These are phyloP conservation scores for Euplagia quadripunctaria DNA, from an alignment of 2,888 invertebrate genomes.

Conservation along the genomic window DNA sequence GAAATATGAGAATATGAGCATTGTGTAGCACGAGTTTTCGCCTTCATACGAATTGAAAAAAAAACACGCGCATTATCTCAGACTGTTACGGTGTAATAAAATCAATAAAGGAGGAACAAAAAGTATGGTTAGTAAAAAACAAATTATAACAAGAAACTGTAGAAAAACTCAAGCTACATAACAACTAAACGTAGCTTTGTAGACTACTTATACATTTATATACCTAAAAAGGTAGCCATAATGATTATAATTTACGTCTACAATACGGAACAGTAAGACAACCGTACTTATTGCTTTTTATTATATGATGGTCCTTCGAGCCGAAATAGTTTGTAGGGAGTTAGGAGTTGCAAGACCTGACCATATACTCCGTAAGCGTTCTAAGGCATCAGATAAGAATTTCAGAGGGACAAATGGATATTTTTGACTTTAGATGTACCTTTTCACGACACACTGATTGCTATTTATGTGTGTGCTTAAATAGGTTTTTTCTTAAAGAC, in stretches of 20 bases:
- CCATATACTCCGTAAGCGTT: no score
- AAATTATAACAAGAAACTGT: background rate
- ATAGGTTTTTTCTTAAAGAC: background rate
- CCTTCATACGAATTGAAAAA: background rate
- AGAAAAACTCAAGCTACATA: background rate
- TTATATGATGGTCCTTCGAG: no score
- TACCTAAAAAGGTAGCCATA: background rate
- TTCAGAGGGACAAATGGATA: no score
- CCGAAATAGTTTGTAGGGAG: no score
- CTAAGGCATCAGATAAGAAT: no score
- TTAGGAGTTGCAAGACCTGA: no score
- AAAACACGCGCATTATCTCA: background rate
- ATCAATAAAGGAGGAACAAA: background rate
- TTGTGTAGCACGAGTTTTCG: no score
- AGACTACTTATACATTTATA: background rate
- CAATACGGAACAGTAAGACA: background rate
- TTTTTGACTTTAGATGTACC: no score
- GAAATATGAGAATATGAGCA: no score
- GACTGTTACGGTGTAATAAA: background rate
- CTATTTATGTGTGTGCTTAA: no score
- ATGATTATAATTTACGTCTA: background rate
- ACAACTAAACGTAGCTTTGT: background rate
- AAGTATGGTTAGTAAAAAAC: background rate
- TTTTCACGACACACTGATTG: no score
- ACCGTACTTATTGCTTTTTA: background rate